Conservation (phyloP, 2,797 vertebrate species). For the Luscinia megarhynchos region DNA sequence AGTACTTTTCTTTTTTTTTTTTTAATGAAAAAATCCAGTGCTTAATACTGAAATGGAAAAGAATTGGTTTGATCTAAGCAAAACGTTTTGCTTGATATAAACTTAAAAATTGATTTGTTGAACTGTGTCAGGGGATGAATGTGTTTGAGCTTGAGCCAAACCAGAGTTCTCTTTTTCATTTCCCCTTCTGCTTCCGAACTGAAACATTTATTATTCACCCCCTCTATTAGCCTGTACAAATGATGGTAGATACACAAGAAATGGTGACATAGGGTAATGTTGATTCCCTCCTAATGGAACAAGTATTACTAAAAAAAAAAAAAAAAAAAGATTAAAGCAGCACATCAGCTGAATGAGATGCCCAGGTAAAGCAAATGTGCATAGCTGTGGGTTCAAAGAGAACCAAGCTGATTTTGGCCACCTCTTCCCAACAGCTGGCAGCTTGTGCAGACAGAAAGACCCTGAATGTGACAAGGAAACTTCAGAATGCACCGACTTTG, state of each 20-base stretch:
- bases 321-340: background rate
- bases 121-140: background rate
- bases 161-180: constrained; percentile 28
- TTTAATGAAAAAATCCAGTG: background rate
- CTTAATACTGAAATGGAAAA: constrained; percentile 1
- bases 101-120: constrained; percentile 12
- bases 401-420: background rate
- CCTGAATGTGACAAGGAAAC: constrained; percentile 88
- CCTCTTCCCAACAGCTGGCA: constrained; percentile 80
- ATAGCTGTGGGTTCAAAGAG: background rate
- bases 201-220: background rate
- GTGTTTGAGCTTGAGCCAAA: constrained; percentile 35
- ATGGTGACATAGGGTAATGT: background rate
- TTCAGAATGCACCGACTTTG: constrained; percentile 85
- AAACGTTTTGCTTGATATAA: constrained; percentile 19
- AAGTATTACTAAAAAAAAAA: background rate
- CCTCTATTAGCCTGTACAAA: background rate
- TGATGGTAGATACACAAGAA: background rate
- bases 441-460: constrained; percentile 86
- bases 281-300: background rate
- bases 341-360: background rate
- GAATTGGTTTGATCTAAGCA: background rate
- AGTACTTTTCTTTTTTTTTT: background rate
- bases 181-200: background rate
- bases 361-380: background rate